phyloP scores from a whole-genome alignment of 53 echinoderm and acorn worm genomes.

The Temnopleurus reevesii region DNA sequence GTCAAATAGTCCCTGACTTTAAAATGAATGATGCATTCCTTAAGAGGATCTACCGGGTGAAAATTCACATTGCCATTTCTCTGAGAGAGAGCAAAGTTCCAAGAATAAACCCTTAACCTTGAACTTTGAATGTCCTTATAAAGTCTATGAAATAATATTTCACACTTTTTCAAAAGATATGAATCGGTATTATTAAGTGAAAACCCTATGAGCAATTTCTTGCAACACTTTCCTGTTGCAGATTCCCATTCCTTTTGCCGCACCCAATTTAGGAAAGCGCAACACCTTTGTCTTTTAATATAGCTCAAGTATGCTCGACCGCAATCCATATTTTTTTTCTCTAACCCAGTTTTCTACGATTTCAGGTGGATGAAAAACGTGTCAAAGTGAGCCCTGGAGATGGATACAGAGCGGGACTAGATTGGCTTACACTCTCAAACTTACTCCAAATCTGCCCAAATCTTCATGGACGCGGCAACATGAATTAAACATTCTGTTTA shows the following conservation, averaged over 20 bases:
- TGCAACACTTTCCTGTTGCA: not conserved
- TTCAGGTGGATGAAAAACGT: not conserved
- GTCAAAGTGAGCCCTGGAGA: constrained; percentile 33
- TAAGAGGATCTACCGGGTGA: too few relatives aligned
- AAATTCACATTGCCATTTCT: too few relatives aligned
- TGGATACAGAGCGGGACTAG: not conserved
- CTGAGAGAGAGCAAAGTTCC: not conserved
- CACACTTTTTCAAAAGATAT: not conserved
- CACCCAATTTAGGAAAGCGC: not conserved
- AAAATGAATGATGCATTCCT: not conserved
- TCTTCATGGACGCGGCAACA: not conserved
- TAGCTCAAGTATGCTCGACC: constrained; percentile 52
- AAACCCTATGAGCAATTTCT: not conserved
- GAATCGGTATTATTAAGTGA: not conserved
- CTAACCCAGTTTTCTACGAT: constrained; percentile 45
- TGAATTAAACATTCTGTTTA: constrained; percentile 13
- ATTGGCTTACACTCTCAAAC: constrained; percentile 34
- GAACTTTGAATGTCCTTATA: not conserved
- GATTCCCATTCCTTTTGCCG: not conserved
- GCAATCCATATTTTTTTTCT: constrained; percentile 52
- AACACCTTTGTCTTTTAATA: constrained; percentile 43
- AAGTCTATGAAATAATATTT: not conserved
- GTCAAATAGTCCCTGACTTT: not conserved
- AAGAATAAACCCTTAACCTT: not conserved
- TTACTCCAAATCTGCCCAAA: not conserved